Evolutionary conservation across 2,888 invertebrate genomes (phyloP).

Genomic region (Apantesis nais): DNA sequence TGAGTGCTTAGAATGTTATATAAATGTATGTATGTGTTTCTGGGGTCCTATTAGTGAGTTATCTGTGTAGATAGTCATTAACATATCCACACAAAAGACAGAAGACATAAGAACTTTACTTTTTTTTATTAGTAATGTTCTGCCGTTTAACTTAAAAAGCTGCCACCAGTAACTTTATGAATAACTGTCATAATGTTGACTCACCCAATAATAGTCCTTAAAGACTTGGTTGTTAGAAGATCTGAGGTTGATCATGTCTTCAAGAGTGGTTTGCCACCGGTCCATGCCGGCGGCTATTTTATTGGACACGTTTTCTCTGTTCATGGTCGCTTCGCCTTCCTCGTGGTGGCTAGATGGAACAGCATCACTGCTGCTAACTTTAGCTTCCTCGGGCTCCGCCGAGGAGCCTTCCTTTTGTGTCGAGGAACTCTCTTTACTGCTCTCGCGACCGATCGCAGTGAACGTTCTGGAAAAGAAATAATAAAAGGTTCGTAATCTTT

Average conservation of each 20-base stretch:
- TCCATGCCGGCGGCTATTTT: constrained; percentile 82
- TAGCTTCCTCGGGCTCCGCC: constrained; percentile 21
- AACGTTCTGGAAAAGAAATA: constrained; percentile 60
- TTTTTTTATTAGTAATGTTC: too few species aligned
- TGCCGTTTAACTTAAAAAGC: too few species aligned
- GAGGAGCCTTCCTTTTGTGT: constrained; percentile 20
- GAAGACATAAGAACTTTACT: not conserved
- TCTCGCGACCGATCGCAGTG: constrained; percentile 60
- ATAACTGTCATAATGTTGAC: constrained; percentile 34
- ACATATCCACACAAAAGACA: not conserved
- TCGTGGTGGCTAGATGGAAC: constrained; percentile 45
- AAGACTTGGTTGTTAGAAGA: constrained; percentile 83
- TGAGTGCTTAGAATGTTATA: not conserved
- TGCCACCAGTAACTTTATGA: not conserved
- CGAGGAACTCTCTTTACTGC: constrained; percentile 28
- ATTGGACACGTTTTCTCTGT: constrained; percentile 75
- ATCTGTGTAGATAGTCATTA: not conserved
- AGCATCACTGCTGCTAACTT: constrained; percentile 57
- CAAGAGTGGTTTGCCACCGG: constrained; percentile 81
- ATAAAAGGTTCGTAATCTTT: not conserved
- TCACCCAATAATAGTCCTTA: constrained; percentile 87
- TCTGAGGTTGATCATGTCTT: constrained; percentile 79
- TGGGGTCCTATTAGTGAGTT: not conserved
- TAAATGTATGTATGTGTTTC: not conserved
- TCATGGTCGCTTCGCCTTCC: constrained; percentile 66